Percentiles rank a stretch among this genome's conserved stretches.
These are phyloP conservation scores for Scolopax bukidnonensis DNA, from an alignment of 2,797 vertebrate genomes.

Conservation along the genomic window DNA sequence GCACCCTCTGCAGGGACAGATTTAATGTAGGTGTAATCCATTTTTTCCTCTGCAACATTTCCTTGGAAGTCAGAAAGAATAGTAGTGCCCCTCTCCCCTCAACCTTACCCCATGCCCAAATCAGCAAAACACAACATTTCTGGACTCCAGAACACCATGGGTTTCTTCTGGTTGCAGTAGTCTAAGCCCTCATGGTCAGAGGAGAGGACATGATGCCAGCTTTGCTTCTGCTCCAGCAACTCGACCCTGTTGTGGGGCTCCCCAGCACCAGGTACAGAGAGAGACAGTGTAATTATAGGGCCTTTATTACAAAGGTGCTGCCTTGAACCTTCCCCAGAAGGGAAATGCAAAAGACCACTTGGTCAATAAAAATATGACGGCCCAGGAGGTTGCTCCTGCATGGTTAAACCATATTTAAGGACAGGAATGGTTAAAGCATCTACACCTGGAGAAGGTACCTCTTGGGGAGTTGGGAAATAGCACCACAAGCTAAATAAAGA, in stretches of 20 bases:
- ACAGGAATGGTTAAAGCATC: neutral
- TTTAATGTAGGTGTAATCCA: neutral
- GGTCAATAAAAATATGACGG: accelerated
- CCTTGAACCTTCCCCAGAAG: neutral
- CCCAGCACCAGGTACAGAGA: neutral
- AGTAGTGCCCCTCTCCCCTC: neutral
- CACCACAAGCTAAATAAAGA: neutral
- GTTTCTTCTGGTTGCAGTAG: neutral
- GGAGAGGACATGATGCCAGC: neutral
- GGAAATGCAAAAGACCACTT: neutral
- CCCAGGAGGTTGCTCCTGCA: neutral
- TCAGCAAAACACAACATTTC: neutral
- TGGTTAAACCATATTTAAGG: neutral
- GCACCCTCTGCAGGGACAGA: neutral
- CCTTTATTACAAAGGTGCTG: neutral
- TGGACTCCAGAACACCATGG: neutral
- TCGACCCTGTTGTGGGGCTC: neutral
- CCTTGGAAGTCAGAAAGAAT: neutral
- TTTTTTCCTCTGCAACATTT: neutral
- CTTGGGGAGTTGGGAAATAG: neutral
- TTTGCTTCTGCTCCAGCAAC: neutral
- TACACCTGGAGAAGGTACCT: neutral
- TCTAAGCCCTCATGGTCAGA: neutral
- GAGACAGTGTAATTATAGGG: neutral
- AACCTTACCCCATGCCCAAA: neutral